These are phyloP conservation scores for Brachionichthys hirsutus DNA, from an alignment of 2,113 vertebrate species.

Conservation along the genomic window DNA sequence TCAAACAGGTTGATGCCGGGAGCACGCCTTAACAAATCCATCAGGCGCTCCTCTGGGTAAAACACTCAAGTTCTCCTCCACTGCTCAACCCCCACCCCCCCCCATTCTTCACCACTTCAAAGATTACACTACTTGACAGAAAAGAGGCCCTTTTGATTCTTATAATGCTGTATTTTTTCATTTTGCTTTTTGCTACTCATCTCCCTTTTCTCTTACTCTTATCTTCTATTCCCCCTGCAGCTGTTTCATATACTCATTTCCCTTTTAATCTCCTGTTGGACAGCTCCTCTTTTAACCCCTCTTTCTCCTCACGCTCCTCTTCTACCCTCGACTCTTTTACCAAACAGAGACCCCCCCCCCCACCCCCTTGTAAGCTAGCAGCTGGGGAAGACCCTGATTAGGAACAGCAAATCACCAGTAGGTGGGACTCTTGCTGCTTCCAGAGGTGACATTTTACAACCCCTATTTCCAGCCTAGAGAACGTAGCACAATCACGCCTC, in stretches of 20 bases:
- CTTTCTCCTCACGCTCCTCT: slow-evolving; percentile 18
- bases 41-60: slow-evolving; percentile 23
- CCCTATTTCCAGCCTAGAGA: slow-evolving; percentile 18
- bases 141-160: slow-evolving; percentile 18
- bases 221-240: slow-evolving; percentile 4
- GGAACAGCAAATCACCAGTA: slow-evolving; percentile 46
- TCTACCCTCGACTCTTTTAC: slow-evolving; percentile 21
- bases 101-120: slow-evolving; percentile 16
- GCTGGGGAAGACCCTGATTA: slow-evolving; percentile 62
- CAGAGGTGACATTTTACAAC: slow-evolving; percentile 44
- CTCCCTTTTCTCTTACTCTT: background rate
- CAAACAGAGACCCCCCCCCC: slow-evolving; percentile 19
- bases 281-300: slow-evolving; percentile 20
- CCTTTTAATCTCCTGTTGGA: slow-evolving; percentile 26
- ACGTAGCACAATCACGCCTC: slow-evolving; percentile 14
- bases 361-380: slow-evolving; percentile 40
- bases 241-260: slow-evolving; percentile 34
- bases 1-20: slow-evolving; percentile 50
- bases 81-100: background rate
- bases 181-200: slow-evolving; percentile 9
- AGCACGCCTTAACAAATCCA: slow-evolving; percentile 54
- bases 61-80: slow-evolving; percentile 14
- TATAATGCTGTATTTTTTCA: slow-evolving; percentile 14
- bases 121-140: slow-evolving; percentile 3
- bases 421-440: slow-evolving; percentile 30